These are phyloP conservation scores for Escarpia spicata DNA, from an alignment of 2,888 invertebrate species.

Conservation along the genomic window DNA sequence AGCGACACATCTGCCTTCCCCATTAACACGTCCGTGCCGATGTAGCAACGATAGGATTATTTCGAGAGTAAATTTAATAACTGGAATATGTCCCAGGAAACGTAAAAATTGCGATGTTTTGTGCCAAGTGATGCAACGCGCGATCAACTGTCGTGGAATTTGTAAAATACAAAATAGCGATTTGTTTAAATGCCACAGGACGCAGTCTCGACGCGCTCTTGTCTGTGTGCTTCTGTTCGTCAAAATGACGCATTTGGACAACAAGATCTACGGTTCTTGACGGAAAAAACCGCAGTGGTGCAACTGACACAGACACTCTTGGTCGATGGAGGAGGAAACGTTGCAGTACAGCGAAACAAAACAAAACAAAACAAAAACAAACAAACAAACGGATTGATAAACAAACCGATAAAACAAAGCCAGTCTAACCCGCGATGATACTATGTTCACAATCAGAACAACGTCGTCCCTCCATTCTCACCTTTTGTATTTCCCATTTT, in stretches of 20 bases:
- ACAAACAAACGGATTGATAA: too few species aligned
- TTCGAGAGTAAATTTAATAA: background rate
- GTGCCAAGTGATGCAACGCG: background rate
- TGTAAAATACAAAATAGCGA: background rate
- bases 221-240: background rate
- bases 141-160: background rate
- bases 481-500: too few species aligned
- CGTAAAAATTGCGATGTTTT: background rate
- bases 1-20: background rate
- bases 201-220: background rate
- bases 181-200: background rate
- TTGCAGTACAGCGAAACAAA: too few species aligned
- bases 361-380: too few species aligned
- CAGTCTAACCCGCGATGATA: too few species aligned
- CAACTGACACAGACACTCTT: too few species aligned
- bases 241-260: background rate
- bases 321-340: too few species aligned
- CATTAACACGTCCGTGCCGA: background rate
- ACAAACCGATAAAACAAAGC: too few species aligned
- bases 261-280: too few species aligned
- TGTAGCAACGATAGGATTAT: background rate
- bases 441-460: too few species aligned
- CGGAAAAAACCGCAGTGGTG: too few species aligned
- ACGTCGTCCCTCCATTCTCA: too few species aligned
- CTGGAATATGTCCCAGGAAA: background rate